Evolutionary conservation across 2,797 vertebrate genomes (phyloP).

Genomic region (Neostethus bicornis): DNA sequence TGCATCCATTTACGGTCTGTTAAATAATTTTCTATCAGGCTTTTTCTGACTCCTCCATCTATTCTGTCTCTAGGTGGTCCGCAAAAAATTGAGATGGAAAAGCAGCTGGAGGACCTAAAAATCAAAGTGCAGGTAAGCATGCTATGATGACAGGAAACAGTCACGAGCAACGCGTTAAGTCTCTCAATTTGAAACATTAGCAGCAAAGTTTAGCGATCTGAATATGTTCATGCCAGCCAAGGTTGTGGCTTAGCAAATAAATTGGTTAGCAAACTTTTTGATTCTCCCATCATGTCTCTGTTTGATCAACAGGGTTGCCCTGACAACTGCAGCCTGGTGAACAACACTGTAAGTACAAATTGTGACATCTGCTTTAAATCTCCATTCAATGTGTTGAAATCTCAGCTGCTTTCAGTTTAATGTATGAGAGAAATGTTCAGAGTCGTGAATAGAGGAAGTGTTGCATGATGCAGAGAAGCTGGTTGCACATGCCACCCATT

Average conservation of each 20-base stretch:
- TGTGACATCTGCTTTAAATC: not conserved
- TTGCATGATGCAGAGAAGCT: conserved; percentile 9
- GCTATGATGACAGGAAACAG: not conserved
- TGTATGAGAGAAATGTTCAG: not conserved
- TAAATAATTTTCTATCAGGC: too few relatives aligned
- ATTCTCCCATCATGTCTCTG: not conserved
- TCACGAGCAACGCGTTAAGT: not conserved
- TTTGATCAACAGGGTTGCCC: conserved; percentile 30
- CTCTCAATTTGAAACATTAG: not conserved
- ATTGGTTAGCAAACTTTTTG: not conserved
- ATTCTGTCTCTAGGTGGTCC: too few relatives aligned
- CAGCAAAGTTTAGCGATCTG: not conserved
- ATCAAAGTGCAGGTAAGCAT: not conserved
- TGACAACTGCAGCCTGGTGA: not conserved
- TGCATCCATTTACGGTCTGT: too few relatives aligned
- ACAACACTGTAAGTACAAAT: conserved; percentile 37
- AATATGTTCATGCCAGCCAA: not conserved
- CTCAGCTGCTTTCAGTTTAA: too few relatives aligned
- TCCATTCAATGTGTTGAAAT: too few relatives aligned
- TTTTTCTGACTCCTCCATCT: too few relatives aligned
- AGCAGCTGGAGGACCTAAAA: rapidly evolving
- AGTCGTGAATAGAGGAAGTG: not conserved
- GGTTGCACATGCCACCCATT: conserved; percentile 40
- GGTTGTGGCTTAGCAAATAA: conserved; percentile 2
- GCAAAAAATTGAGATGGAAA: rapidly evolving